Evolutionary conservation across 2,888 invertebrate genomes (phyloP), one percentile per base, ranked within the genome.

Genomic region (Dicyrtomina minuta): DNA sequence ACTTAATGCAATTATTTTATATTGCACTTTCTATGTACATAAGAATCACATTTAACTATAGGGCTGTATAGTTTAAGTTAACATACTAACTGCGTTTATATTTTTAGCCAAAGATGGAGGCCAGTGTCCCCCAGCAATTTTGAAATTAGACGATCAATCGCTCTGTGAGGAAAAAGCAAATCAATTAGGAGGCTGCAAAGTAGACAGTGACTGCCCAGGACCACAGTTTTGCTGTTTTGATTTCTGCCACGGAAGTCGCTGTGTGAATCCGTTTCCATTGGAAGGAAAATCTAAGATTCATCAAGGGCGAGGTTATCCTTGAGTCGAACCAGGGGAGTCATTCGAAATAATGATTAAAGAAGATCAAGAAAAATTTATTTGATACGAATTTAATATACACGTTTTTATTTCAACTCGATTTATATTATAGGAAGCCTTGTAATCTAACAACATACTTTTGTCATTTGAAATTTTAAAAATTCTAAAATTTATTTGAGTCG

Each of bases 161-260:
- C 33, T 69, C 0, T 77, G 77, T 33, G 39, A 12, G 6, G 26
- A 44, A 6, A 62, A 39, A 20, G 12, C 20, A 5, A 17, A 33
- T 26, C 22, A 10, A 15, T 13, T 15, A 1, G 53, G 64, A 20
- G 13, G 59, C 15, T 77, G 77, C 51, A 72, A 71, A 68, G 41
- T 62, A 6, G 77, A 77, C 44, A 68, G 44, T 0, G 75, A 77
- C 51, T 77, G 77, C 41, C 76, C 75, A 0, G 75, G 72, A 8
- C n/a, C 46, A 8, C 74, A 73, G 66, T 55, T 77, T 1, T 77
- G 77, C 51, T 77, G 77, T 51, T 76, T 75, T 68, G 76, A 77
- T 44, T 77, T 76, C 65, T 77, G 77, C 69, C 68, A 70, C 20
- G 72, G 75, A 22, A 39, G 69, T 13, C 67, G 68, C 26, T 77